Conservation (phyloP, 2,797 vertebrate species). For the Pseudochirops corinnae region DNA sequence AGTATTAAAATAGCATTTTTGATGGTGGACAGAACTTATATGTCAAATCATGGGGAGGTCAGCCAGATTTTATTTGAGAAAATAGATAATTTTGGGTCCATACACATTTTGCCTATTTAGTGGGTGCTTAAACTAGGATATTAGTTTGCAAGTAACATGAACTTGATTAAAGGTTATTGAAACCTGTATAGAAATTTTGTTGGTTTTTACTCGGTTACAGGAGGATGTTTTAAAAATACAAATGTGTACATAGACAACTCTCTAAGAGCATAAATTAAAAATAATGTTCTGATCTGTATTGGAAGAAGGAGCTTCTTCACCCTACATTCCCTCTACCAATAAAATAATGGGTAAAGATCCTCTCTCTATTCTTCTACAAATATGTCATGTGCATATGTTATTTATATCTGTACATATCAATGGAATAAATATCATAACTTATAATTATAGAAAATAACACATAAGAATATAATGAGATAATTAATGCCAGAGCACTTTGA, state of each 20-base stretch:
- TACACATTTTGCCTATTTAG: not conserved
- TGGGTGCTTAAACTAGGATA: not conserved
- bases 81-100: not conserved
- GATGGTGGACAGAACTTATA: not conserved
- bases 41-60: not conserved
- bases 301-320: not conserved
- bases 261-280: not conserved
- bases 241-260: not conserved
- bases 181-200: not conserved
- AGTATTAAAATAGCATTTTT: not conserved
- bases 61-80: not conserved
- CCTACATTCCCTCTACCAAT: not conserved
- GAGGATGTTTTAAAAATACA: not conserved
- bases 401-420: not conserved
- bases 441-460: not conserved
- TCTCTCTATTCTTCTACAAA: not conserved
- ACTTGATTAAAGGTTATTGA: not conserved
- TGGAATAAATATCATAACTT: not conserved
- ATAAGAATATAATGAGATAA: not conserved
- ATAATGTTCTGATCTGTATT: not conserved
- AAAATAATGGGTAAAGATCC: not conserved
- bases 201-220: not conserved
- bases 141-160: not conserved
- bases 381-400: not conserved
- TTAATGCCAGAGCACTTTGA: not conserved